These are phyloP conservation scores for Siphonodentalium dalli DNA, from an alignment of 2,888 invertebrate species.

Conservation along the genomic window DNA sequence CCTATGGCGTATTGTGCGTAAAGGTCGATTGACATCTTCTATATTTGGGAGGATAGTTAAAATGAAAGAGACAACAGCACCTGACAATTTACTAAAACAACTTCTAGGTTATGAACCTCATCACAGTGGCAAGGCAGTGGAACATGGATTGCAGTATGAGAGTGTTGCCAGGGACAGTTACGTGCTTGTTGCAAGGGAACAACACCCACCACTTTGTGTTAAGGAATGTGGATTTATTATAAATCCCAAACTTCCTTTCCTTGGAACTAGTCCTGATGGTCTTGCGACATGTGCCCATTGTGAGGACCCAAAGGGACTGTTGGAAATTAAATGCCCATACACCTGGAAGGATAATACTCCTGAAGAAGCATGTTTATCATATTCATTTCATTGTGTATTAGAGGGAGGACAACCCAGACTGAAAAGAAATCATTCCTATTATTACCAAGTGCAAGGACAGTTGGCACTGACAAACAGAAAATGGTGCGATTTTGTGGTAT, in stretches of 20 bases:
- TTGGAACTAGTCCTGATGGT: slow-evolving; percentile 18
- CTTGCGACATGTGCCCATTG: neutral
- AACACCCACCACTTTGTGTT: neutral
- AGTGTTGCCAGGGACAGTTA: slow-evolving; percentile 10
- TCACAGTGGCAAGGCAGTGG: neutral
- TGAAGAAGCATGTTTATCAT: neutral
- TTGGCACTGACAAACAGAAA: slow-evolving; percentile 7
- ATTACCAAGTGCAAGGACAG: slow-evolving; percentile 20
- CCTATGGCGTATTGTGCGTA: slow-evolving; percentile 3
- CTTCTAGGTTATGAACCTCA: neutral
- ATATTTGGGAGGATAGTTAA: slow-evolving; percentile 15
- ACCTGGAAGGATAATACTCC: neutral
- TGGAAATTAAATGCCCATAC: slow-evolving; percentile 8
- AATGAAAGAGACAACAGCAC: neutral
- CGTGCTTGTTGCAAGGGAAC: neutral
- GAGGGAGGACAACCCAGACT: neutral
- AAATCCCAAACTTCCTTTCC: slow-evolving; percentile 3
- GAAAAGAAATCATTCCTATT: slow-evolving; percentile 17
- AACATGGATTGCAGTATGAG: slow-evolving; percentile 23
- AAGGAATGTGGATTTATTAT: slow-evolving; percentile 8
- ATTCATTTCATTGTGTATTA: slow-evolving; percentile 11
- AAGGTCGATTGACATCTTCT: slow-evolving; percentile 8
- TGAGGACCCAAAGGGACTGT: neutral
- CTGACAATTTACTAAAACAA: slow-evolving; percentile 5
- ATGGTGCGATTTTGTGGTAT: slow-evolving; percentile 25